Evolutionary conservation across 2,797 vertebrate species (phyloP).

Genomic region (Eospalax fontanierii): DNA sequence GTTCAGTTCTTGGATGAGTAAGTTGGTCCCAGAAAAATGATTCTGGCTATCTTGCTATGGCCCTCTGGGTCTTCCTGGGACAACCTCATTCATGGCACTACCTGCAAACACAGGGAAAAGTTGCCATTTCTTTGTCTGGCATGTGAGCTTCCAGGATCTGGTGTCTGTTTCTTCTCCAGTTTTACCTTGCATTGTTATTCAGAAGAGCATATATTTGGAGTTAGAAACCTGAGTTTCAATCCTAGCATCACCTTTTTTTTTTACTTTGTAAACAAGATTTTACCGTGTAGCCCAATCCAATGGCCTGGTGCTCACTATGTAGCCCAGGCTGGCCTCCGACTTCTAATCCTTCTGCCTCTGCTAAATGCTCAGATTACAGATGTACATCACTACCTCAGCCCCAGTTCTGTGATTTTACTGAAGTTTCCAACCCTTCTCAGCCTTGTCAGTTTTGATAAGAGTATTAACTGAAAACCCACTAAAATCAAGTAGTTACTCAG

Average conservation of each 20-base stretch:
- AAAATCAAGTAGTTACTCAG: slow-evolving; percentile 13
- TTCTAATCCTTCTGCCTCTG: neutral
- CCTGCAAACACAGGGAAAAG: neutral
- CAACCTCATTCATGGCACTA: neutral
- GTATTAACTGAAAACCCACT: slow-evolving; percentile 1
- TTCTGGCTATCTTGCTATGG: neutral
- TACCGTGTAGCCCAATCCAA: neutral
- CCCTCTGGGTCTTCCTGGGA: slow-evolving; percentile 52
- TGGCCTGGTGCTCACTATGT: neutral
- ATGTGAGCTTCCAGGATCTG: slow-evolving; percentile 43
- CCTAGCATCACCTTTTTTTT: neutral
- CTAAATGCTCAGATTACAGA: neutral
- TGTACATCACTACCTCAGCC: too few species aligned
- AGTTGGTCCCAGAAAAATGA: slow-evolving; percentile 39
- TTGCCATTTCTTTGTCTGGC: slow-evolving; percentile 12
- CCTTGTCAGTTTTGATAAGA: slow-evolving; percentile 29
- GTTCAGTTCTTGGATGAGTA: neutral
- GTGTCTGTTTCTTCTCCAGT: neutral
- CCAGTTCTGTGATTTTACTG: slow-evolving; percentile 29
- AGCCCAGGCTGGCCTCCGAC: neutral
- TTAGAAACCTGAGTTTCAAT: slow-evolving; percentile 43
- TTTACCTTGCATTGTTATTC: neutral
- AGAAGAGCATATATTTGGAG: neutral
- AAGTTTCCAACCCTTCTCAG: neutral
- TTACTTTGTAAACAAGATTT: neutral